phyloP scores from a whole-genome alignment of 2,888 invertebrate species.

The Eristalis arbustorum region DNA sequence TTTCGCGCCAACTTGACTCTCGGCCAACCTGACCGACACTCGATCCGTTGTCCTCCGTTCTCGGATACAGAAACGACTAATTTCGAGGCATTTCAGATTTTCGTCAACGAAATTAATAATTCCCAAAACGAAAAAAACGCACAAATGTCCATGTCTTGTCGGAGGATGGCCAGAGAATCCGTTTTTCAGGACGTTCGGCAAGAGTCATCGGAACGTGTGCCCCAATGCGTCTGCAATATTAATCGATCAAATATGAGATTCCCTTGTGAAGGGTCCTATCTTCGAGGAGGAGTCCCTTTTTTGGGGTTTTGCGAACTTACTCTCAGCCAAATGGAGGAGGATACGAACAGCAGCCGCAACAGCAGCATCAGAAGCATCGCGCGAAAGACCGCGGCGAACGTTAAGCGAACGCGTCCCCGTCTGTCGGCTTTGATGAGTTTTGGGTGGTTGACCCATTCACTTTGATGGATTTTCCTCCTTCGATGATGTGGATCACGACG shows the following conservation, averaged over 20 bases:
- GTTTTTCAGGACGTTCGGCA: conserved; percentile 33
- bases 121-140: conserved; percentile 22
- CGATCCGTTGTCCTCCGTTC: neutral
- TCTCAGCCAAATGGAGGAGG: conserved; percentile 19
- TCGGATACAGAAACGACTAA: conserved; percentile 30
- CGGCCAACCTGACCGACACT: neutral
- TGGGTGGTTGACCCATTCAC: conserved; percentile 71
- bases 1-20: conserved; percentile 38
- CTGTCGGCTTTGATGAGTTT: conserved; percentile 67
- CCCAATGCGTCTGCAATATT: conserved; percentile 66
- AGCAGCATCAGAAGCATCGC: conserved; percentile 17
- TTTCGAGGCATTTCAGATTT: conserved; percentile 61
- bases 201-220: conserved; percentile 61
- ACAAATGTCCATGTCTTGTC: neutral
- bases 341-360: neutral
- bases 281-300: conserved; percentile 52
- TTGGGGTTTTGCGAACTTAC: conserved; percentile 13
- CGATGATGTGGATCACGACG: conserved; percentile 45
- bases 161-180: neutral
- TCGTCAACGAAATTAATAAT: conserved; percentile 69
- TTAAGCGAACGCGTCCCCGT: neutral
- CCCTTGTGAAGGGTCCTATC: conserved; percentile 72
- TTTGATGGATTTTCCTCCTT: conserved; percentile 70
- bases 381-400: conserved; percentile 8
- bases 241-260: conserved; percentile 71